phyloP scores from a whole-genome alignment of 2,888 invertebrate genomes.

The Morpho achilles region DNA sequence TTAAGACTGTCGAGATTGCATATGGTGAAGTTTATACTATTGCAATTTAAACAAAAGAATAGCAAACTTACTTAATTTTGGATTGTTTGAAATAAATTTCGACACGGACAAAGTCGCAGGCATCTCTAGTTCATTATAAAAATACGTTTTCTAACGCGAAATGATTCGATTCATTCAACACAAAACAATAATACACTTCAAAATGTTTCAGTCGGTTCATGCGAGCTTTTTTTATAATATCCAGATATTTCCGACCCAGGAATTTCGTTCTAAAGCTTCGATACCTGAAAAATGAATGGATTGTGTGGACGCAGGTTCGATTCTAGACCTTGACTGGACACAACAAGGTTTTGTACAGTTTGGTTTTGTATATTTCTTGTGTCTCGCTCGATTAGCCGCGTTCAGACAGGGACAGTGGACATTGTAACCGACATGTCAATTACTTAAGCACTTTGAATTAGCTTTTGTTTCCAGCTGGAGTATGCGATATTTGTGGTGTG shows the following conservation, averaged over 20 bases:
- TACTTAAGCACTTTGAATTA: slow-evolving; percentile 17
- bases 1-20: too few species aligned
- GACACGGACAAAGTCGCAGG: too few species aligned
- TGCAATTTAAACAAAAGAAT: too few species aligned
- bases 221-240: slow-evolving; percentile 5
- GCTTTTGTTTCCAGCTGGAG: slow-evolving; percentile 17
- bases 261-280: slow-evolving; percentile 13
- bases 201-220: slow-evolving; percentile 6
- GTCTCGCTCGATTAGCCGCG: not conserved
- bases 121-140: too few species aligned
- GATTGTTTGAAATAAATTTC: too few species aligned
- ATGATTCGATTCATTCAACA: slow-evolving; percentile 6
- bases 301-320: slow-evolving; percentile 2
- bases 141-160: not conserved
- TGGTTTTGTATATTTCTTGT: not conserved
- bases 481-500: slow-evolving; percentile 7
- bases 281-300: slow-evolving; percentile 19
- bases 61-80: too few species aligned
- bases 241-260: slow-evolving; percentile 13
- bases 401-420: slow-evolving; percentile 2
- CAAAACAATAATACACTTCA: slow-evolving; percentile 10
- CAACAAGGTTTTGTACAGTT: slow-evolving; percentile 13
- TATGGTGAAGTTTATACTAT: too few species aligned
- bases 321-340: slow-evolving; percentile 2
- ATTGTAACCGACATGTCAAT: slow-evolving; percentile 20